Evolutionary conservation across 30 jellyfish, hydroid and myxozoan genomes (phyloP), one percentile per base, ranked within the genome.

Genomic region (Pelagia noctiluca): DNA sequence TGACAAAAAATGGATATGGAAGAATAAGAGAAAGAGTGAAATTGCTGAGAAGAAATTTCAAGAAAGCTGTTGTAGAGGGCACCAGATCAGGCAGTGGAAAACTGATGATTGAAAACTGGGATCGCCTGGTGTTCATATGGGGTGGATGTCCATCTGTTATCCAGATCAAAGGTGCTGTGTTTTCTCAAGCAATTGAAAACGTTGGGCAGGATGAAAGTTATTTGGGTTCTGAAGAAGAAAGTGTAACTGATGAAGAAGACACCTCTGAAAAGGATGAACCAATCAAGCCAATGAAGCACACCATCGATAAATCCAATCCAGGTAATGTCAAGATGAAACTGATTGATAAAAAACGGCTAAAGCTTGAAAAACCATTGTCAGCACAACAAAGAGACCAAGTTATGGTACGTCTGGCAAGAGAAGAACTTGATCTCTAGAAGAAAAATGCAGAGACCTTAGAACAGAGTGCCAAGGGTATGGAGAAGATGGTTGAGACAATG

Each of bases 11-110:
- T 26, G 87, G 93, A 23, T 50, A 83, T 71, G 89, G 53, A 24
- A 52, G 93, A 28, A 65, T 83, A 12, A 83, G 53, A 26, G 35
- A 63, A 12, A 63, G 63, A 35, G 74, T 0, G 16, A 63, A 42
- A 35, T 22, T 11, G 50, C 23, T 73, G 78, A 73, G 74, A 63
- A 74, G 53, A 42, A 63, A 80, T 68, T 80, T 60, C 22, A 61
- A 60, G 23, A 80, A 80, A 48, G 86, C 91, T 29, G 75, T 83
- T 29, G 80, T 67, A 3, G 93, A 83, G 50, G 93, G 93, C 35
- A 73, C 76, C 21, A 26, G 73, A 24, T 62, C 84, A 21, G 90
- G 72, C 50, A 79, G 71, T 35, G 90, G 84, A 63, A 79, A 66
- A 63, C 19, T 60, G 35, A 50, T 29, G 30, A 19, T 49, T 12